These are phyloP conservation scores for human DNA, from an alignment of 2,113 vertebrate species.

Conservation along the genomic window DNA sequence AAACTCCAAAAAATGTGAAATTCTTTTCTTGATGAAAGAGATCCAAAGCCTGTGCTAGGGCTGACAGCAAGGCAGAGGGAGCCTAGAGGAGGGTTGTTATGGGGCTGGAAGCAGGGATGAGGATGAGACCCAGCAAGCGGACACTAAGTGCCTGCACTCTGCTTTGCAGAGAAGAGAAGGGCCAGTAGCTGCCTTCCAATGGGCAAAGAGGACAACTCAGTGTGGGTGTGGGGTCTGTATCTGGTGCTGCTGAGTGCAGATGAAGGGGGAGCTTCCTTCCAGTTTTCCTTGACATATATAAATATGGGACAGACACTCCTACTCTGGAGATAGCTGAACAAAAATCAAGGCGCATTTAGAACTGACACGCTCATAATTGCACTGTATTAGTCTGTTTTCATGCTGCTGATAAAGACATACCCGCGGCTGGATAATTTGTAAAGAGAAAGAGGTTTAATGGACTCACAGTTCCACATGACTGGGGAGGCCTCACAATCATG, in stretches of 20 bases:
- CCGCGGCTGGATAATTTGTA: too few relatives aligned
- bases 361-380: rapidly evolving
- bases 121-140: background rate
- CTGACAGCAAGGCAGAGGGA: too few relatives aligned
- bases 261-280: background rate
- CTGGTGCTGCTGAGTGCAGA: background rate
- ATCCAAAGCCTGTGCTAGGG: rapidly evolving
- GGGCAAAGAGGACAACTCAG: background rate
- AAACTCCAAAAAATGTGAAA: background rate
- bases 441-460: too few relatives aligned
- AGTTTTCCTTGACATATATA: background rate
- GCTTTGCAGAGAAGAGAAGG: background rate
- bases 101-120: too few relatives aligned
- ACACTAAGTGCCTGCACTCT: rapidly evolving
- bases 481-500: too few relatives aligned
- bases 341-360: background rate
- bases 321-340: rapidly evolving
- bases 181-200: background rate
- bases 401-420: too few relatives aligned
- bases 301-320: background rate
- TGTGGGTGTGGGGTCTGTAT: too few relatives aligned
- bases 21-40: background rate
- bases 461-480: too few relatives aligned
- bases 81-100: rapidly evolving
- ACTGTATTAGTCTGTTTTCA: too few relatives aligned